Evolutionary conservation across 2,888 invertebrate species (phyloP).

Genomic region (Chorisops tibialis): DNA sequence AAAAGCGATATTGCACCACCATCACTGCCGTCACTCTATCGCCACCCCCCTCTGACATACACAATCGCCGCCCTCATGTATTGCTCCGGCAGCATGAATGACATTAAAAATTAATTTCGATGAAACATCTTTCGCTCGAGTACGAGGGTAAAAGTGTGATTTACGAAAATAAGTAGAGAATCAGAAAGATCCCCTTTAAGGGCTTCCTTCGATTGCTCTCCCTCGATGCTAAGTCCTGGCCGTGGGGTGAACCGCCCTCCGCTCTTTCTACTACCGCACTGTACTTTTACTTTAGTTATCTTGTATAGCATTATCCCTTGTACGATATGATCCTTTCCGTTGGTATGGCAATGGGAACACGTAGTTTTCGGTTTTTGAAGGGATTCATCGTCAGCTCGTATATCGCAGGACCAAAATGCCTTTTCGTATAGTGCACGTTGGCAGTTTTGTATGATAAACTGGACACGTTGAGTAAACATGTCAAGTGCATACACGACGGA

Average conservation of each 20-base stretch:
- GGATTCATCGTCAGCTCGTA: background rate
- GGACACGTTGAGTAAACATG: conserved; percentile 24
- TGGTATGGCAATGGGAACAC: conserved; percentile 7
- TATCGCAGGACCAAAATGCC: background rate
- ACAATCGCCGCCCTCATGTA: too few relatives aligned
- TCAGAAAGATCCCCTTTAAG: background rate
- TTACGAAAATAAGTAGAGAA: conserved; percentile 4
- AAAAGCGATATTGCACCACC: too few relatives aligned
- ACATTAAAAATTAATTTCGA: conserved; percentile 25
- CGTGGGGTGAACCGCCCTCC: background rate
- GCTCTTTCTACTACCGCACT: background rate
- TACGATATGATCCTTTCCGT: conserved; percentile 22
- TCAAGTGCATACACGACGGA: conserved; percentile 16
- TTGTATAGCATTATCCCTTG: background rate
- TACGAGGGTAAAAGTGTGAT: conserved; percentile 10
- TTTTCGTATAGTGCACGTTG: background rate
- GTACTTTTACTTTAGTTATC: background rate
- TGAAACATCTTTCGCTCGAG: conserved; percentile 13
- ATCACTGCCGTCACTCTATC: too few relatives aligned
- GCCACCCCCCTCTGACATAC: too few relatives aligned
- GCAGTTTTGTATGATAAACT: conserved; percentile 2
- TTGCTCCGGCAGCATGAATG: background rate
- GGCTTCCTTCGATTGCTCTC: background rate
- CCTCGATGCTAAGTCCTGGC: too few relatives aligned
- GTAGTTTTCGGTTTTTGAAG: too few relatives aligned